Evolutionary conservation across 2,888 invertebrate species (phyloP).

Genomic region (Galeopsomyia nigrocyanea): DNA sequence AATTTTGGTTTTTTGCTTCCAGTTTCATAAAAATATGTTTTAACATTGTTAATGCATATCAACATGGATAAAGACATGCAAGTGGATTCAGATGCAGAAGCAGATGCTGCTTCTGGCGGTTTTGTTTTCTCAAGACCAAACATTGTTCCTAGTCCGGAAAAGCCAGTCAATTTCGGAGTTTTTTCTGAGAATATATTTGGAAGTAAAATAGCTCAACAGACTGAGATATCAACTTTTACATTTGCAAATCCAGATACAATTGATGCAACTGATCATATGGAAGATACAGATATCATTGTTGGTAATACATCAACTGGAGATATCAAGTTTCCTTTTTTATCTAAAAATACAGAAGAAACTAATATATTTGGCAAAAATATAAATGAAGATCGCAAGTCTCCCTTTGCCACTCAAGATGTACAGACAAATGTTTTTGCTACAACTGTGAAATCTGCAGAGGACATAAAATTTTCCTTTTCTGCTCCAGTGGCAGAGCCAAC

Average conservation of each 20-base stretch:
- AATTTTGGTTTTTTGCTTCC: too few relatives aligned
- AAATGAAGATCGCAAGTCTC: slow-evolving; percentile 2
- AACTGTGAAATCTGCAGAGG: background rate
- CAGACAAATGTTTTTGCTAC: background rate
- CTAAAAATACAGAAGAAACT: background rate
- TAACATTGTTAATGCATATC: background rate
- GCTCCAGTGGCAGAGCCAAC: background rate
- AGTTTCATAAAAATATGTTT: too few relatives aligned
- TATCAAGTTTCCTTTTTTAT: too few relatives aligned
- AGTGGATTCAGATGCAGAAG: slow-evolving; percentile 38
- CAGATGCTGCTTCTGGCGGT: slow-evolving; percentile 26
- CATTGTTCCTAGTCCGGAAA: slow-evolving; percentile 49
- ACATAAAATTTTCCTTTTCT: slow-evolving; percentile 7
- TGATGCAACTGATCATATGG: slow-evolving; percentile 8
- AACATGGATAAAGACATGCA: slow-evolving; percentile 47
- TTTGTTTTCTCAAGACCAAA: slow-evolving; percentile 57
- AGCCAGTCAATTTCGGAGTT: slow-evolving; percentile 40
- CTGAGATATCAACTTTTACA: slow-evolving; percentile 48
- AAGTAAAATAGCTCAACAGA: slow-evolving; percentile 17
- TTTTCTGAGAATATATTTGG: slow-evolving; percentile 48
- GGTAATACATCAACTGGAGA: too few relatives aligned
- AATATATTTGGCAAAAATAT: background rate
- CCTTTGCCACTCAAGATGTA: slow-evolving; percentile 11
- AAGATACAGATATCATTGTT: background rate
- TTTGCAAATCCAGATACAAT: slow-evolving; percentile 54